These are phyloP conservation scores for Syngnathoides biaculeatus DNA, from an alignment of 2,113 vertebrate species.

Conservation along the genomic window DNA sequence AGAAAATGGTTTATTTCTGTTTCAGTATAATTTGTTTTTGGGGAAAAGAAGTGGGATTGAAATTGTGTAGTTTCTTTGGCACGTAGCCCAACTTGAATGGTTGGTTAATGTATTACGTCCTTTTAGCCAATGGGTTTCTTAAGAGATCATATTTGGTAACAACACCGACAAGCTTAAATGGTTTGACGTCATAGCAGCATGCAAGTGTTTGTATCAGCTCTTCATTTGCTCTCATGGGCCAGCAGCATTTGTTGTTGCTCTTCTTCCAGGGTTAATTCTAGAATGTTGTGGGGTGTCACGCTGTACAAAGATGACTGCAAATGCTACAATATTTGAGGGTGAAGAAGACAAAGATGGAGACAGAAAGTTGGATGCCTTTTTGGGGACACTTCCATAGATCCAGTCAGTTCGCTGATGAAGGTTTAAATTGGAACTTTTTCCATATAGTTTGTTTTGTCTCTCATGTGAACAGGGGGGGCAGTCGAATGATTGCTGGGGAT, in stretches of 20 bases:
- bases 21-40: too few species aligned
- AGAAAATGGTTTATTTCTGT: too few species aligned
- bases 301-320: neutral
- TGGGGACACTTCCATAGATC: conserved; percentile 11
- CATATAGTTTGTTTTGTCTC: conserved; percentile 39
- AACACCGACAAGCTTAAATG: conserved; percentile 20
- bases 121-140: neutral
- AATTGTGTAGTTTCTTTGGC: too few species aligned
- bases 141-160: neutral
- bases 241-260: neutral
- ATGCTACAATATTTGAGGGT: conserved; percentile 15
- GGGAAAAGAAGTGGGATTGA: too few species aligned
- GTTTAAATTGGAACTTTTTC: conserved; percentile 28
- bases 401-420: conserved; percentile 32
- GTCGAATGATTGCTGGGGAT: conserved; percentile 37
- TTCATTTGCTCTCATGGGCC: neutral
- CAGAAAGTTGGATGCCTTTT: conserved; percentile 11
- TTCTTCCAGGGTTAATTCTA: neutral
- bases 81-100: neutral
- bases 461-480: conserved; percentile 41
- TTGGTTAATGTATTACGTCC: neutral
- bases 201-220: conserved; percentile 17
- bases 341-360: conserved; percentile 13
- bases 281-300: neutral
- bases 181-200: conserved; percentile 20